A percentile compares a stretch with the other conserved stretches of the same genome.
Evolutionary conservation across 2,113 vertebrate species (phyloP).

Genomic region (Indicator indicator): DNA sequence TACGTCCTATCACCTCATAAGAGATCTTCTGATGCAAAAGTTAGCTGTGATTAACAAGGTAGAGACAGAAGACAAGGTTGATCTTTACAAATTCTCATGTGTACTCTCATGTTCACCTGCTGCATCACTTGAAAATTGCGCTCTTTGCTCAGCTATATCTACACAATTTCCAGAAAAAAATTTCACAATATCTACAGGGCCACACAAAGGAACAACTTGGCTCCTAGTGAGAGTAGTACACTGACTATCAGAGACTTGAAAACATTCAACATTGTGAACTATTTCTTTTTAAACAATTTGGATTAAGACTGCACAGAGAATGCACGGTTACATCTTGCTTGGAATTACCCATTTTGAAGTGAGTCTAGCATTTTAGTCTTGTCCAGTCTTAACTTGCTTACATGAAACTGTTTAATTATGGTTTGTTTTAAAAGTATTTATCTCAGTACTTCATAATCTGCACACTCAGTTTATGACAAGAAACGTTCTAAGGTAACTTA

Average conservation of each 20-base stretch:
- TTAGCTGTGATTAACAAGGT: not conserved
- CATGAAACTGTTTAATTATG: not conserved
- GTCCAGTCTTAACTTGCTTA: not conserved
- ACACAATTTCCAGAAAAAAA: not conserved
- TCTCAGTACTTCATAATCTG: not conserved
- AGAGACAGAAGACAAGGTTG: not conserved
- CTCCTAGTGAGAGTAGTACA: not conserved
- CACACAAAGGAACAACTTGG: not conserved
- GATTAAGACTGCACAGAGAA: not conserved
- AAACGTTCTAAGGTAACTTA: not conserved
- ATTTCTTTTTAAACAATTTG: not conserved
- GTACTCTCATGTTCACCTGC: not conserved
- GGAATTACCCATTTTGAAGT: not conserved
- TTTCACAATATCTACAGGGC: not conserved
- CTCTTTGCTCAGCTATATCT: not conserved
- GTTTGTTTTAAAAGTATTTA: not conserved
- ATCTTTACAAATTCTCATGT: not conserved
- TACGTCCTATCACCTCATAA: not conserved
- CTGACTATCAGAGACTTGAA: not conserved
- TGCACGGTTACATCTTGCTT: not conserved
- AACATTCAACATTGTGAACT: not conserved
- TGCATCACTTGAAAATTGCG: not conserved
- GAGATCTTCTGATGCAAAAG: not conserved
- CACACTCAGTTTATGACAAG: not conserved
- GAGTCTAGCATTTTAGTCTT: not conserved